phyloP scores from a whole-genome alignment of 1,140 invertebrate species.

The Ctenoplectra terminalis region DNA sequence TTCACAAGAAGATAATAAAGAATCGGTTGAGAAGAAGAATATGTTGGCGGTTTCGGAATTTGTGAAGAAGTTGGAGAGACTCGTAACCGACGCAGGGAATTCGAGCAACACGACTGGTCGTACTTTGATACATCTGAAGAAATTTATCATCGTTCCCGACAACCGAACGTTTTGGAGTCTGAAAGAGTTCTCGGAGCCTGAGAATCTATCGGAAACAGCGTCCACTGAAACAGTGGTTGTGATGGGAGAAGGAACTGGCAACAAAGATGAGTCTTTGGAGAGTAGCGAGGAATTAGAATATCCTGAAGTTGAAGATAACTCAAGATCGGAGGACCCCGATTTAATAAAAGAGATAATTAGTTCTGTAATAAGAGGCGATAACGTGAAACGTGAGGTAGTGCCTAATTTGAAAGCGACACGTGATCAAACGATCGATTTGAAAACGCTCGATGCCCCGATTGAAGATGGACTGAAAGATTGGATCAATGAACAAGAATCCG shows the following conservation, averaged over 20 bases:
- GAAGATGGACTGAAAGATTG: too few species aligned
- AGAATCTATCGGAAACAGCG: background rate
- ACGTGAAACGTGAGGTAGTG: slow-evolving; percentile 6
- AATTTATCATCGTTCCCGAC: slow-evolving; percentile 41
- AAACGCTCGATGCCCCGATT: background rate
- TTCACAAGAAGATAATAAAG: background rate
- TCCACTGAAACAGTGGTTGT: background rate
- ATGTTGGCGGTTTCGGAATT: slow-evolving; percentile 49
- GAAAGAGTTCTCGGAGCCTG: background rate
- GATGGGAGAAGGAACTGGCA: background rate
- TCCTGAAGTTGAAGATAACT: background rate
- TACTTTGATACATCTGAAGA: slow-evolving; percentile 49
- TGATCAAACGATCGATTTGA: too few species aligned
- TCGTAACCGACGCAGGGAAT: slow-evolving; percentile 33
- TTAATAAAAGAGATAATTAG: slow-evolving; percentile 37
- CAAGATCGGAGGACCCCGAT: background rate
- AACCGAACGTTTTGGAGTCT: slow-evolving; percentile 33
- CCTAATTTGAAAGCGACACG: too few species aligned
- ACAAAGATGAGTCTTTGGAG: background rate
- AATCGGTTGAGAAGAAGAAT: slow-evolving; percentile 43
- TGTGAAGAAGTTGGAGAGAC: slow-evolving; percentile 47
- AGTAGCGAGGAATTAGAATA: background rate
- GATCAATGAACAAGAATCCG: background rate
- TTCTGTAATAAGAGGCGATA: slow-evolving; percentile 10
- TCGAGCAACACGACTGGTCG: background rate